phyloP scores from a whole-genome alignment of 2,113 vertebrate species.

The Upupa epops region DNA sequence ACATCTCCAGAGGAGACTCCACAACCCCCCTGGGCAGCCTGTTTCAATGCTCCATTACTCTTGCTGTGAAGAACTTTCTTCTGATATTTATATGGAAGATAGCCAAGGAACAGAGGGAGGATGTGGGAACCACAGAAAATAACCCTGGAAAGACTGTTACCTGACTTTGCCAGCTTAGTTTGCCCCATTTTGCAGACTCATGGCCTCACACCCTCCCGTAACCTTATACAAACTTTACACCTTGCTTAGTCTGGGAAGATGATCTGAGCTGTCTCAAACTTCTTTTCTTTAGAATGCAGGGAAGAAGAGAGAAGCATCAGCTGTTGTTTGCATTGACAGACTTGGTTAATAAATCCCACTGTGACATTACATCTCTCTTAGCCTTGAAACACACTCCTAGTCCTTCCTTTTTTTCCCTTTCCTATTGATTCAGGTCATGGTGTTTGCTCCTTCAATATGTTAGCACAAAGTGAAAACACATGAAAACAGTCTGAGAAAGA shows the following conservation, averaged over 20 bases:
- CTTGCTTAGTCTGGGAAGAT: background rate
- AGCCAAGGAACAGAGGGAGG: background rate
- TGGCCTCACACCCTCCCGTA: background rate
- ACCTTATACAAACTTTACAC: background rate
- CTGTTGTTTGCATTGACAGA: background rate
- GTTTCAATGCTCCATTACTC: no score
- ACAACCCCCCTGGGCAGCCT: no score
- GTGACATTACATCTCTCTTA: background rate
- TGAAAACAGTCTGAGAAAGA: background rate
- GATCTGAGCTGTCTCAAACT: background rate
- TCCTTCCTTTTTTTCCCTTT: background rate
- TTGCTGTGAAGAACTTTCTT: no score
- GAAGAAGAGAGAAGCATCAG: background rate
- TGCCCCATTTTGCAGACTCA: background rate
- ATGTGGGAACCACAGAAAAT: background rate
- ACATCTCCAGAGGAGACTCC: no score
- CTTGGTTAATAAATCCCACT: background rate
- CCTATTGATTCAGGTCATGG: background rate
- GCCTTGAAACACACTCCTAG: background rate
- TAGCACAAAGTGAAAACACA: background rate
- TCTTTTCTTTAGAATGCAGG: background rate
- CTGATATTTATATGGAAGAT: no score
- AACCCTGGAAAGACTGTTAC: background rate
- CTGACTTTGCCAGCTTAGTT: background rate
- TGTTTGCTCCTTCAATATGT: background rate